These are phyloP conservation scores for Bettongia penicillata DNA, from an alignment of 2,113 vertebrate genomes.

Conservation along the genomic window DNA sequence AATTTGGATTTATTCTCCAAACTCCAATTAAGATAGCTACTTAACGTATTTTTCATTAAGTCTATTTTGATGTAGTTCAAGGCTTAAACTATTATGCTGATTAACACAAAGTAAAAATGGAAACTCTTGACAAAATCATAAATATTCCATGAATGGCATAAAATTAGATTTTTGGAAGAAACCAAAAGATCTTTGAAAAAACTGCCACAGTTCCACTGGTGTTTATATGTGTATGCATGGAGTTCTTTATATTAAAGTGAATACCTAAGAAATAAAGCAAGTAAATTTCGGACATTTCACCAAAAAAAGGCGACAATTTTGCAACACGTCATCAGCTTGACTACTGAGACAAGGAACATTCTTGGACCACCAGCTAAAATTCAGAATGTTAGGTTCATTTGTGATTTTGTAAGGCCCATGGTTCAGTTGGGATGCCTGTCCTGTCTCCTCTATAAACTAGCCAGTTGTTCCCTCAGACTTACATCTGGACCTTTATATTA, in stretches of 20 bases:
- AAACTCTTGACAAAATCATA: constrained; percentile 30
- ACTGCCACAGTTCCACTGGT: background rate
- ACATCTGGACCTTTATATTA: constrained; percentile 35
- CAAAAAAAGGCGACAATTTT: constrained; percentile 30
- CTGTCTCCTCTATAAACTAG: constrained; percentile 11
- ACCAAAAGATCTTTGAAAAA: constrained; percentile 21
- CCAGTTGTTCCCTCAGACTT: constrained; percentile 14
- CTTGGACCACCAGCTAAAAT: constrained; percentile 29
- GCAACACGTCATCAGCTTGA: background rate
- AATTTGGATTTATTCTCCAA: constrained; percentile 72
- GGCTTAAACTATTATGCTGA: constrained; percentile 47
- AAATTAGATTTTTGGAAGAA: constrained; percentile 1
- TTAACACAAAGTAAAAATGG: constrained; percentile 52
- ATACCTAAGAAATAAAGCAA: constrained; percentile 1
- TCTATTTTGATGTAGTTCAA: constrained; percentile 70
- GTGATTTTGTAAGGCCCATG: background rate
- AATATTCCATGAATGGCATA: constrained; percentile 19
- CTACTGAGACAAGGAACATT: constrained; percentile 4
- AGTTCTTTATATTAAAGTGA: constrained; percentile 8
- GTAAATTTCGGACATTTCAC: background rate
- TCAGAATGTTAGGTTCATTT: background rate
- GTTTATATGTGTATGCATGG: background rate
- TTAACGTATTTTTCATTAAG: constrained; percentile 63
- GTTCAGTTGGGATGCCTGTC: background rate
- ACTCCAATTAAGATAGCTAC: constrained; percentile 68